Evolutionary conservation across 2,113 vertebrate genomes (phyloP).

Genomic region (Etheostoma spectabile): DNA sequence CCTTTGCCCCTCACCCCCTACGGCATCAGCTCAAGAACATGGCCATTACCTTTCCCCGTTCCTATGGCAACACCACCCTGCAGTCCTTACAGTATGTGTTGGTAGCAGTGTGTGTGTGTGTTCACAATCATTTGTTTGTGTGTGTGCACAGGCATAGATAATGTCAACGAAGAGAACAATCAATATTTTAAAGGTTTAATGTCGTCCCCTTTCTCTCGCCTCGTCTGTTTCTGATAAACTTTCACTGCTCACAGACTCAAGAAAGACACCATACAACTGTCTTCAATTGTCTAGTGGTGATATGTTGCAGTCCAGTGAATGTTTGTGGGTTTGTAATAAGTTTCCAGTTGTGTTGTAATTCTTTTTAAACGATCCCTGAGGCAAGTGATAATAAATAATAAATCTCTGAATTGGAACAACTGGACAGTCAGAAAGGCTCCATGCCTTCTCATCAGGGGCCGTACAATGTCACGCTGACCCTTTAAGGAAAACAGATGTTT

Average conservation of each 20-base stretch:
- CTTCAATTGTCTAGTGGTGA: not conserved
- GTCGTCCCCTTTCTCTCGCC: not conserved
- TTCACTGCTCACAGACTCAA: not conserved
- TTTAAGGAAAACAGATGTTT: conserved; percentile 7
- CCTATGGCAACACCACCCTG: conserved; percentile 84
- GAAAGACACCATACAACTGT: not conserved
- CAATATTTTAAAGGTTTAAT: conserved; percentile 29
- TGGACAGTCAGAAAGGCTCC: conserved; percentile 8
- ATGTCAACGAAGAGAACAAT: conserved; percentile 33
- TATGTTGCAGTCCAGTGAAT: not conserved
- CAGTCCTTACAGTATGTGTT: conserved; percentile 59
- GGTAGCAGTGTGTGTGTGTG: conserved; percentile 41
- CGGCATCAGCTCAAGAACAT: conserved; percentile 79
- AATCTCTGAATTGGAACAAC: not conserved
- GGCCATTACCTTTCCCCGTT: conserved; percentile 83
- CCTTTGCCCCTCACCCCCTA: conserved; percentile 70
- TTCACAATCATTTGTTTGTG: not conserved
- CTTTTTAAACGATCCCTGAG: conserved; percentile 9
- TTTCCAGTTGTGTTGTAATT: conserved; percentile 9
- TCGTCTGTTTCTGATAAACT: conserved; percentile 9
- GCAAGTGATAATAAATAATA: conserved; percentile 1
- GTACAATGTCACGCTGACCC: not conserved
- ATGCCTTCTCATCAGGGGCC: conserved; percentile 14
- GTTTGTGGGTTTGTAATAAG: not conserved
- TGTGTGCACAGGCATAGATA: conserved; percentile 31